A percentile compares a stretch with the other conserved stretches of the same genome.
These are phyloP conservation scores for Stylophora pistillata DNA, from an alignment of 64 coral and sea anemone species.

Conservation along the genomic window DNA sequence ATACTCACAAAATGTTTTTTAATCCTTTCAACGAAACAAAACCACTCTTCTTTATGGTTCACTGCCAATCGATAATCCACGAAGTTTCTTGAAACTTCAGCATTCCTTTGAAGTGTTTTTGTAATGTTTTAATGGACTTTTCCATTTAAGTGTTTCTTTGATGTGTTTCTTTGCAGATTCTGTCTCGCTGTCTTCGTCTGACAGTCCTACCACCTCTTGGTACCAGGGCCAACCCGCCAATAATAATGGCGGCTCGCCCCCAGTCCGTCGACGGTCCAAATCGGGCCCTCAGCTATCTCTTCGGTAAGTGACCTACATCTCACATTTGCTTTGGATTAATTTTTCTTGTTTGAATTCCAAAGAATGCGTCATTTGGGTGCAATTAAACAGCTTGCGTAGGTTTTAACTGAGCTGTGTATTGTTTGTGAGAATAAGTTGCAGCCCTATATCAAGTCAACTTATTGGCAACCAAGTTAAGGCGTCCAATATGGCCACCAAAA, in stretches of 20 bases:
- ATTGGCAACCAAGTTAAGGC: too few relatives aligned
- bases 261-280: constrained; percentile 75
- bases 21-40: background rate
- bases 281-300: constrained; percentile 71
- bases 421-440: background rate
- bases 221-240: constrained; percentile 55
- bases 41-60: background rate
- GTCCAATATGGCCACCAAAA: background rate
- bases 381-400: background rate
- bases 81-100: background rate
- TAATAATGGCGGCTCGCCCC: constrained; percentile 72
- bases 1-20: too few relatives aligned
- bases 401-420: background rate
- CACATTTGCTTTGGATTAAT: too few relatives aligned
- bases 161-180: constrained; percentile 63
- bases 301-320: constrained; percentile 43
- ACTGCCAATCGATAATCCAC: background rate
- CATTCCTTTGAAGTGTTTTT: background rate
- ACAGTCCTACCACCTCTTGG: constrained; percentile 77
- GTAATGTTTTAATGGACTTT: background rate
- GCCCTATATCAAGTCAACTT: too few relatives aligned
- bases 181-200: constrained; percentile 84
- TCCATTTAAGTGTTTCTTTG: background rate
- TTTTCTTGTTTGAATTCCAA: background rate
- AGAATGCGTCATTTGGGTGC: background rate